phyloP scores from a whole-genome alignment of 1,140 invertebrate species.

The Olivierus martensii region DNA sequence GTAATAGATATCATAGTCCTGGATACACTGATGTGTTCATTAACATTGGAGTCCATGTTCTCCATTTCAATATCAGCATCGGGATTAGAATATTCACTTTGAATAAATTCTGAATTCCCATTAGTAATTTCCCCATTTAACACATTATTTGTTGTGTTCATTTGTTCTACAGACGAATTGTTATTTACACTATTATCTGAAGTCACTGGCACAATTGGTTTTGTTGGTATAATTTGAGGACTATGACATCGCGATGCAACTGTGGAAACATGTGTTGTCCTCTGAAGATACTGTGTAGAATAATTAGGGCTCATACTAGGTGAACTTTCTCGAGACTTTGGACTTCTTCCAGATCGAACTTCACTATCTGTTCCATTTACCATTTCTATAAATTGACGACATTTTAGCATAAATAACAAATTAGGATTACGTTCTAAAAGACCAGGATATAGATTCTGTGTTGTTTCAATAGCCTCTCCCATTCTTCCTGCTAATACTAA shows the following conservation, averaged over 20 bases:
- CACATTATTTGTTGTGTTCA: constrained; percentile 39
- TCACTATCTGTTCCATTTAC: constrained; percentile 38
- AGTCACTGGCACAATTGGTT: constrained; percentile 13
- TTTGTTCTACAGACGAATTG: constrained; percentile 32
- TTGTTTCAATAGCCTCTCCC: constrained; percentile 85
- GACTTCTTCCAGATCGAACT: constrained; percentile 20
- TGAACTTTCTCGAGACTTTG: constrained; percentile 19
- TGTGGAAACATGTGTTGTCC: not conserved
- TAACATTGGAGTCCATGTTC: constrained; percentile 9
- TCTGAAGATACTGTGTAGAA: constrained; percentile 5
- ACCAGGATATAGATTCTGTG: constrained; percentile 74
- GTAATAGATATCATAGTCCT: constrained; percentile 9
- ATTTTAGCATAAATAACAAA: constrained; percentile 86
- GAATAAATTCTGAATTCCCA: constrained; percentile 19
- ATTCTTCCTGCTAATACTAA: constrained; percentile 80
- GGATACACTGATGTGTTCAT: not conserved
- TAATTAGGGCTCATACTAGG: constrained; percentile 23
- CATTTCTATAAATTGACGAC: constrained; percentile 91
- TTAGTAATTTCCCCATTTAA: constrained; percentile 35
- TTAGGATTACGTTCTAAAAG: constrained; percentile 78
- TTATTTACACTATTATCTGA: constrained; percentile 12
- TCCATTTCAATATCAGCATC: constrained; percentile 44
- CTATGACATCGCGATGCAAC: not conserved
- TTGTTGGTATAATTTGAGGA: constrained; percentile 16
- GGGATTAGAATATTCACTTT: constrained; percentile 14